phyloP scores from a whole-genome alignment of 2,797 vertebrate species.

The Bradypodion pumilum region DNA sequence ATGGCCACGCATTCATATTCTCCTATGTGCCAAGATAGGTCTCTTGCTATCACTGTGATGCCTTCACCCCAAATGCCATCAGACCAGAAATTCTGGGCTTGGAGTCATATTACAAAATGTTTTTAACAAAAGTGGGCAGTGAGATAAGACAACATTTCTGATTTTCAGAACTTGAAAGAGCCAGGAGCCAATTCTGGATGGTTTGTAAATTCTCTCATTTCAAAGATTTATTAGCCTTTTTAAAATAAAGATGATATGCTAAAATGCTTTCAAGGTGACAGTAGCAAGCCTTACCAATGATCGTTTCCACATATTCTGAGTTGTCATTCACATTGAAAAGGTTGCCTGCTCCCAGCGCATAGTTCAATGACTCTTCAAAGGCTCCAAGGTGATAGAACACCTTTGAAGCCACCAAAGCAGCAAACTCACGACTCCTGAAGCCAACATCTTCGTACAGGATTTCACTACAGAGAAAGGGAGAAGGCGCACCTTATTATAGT shows the following conservation, averaged over 20 bases:
- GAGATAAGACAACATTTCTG: background rate
- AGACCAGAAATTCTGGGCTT: background rate
- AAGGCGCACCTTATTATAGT: background rate
- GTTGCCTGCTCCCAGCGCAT: constrained; percentile 96
- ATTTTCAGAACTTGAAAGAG: background rate
- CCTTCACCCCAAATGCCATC: background rate
- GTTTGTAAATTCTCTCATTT: background rate
- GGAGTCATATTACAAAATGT: background rate
- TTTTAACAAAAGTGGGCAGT: rapidly evolving
- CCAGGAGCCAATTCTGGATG: background rate
- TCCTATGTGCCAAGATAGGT: background rate
- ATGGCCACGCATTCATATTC: background rate
- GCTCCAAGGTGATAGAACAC: constrained; percentile 98
- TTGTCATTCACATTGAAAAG: constrained; percentile 98
- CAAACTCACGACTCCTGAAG: constrained; percentile 94
- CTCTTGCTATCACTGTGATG: background rate
- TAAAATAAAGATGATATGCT: background rate
- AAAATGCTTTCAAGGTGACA: constrained; percentile 4
- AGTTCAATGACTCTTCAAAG: constrained; percentile 98
- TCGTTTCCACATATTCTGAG: constrained; percentile 98
- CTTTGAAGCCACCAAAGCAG: constrained; percentile 98
- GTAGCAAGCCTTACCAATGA: constrained; percentile 86
- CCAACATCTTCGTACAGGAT: constrained; percentile 98
- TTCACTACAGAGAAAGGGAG: constrained; percentile 79
- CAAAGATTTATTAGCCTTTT: background rate